Conservation (phyloP, 2,888 invertebrate species). For the Sympetrum striolatum region DNA sequence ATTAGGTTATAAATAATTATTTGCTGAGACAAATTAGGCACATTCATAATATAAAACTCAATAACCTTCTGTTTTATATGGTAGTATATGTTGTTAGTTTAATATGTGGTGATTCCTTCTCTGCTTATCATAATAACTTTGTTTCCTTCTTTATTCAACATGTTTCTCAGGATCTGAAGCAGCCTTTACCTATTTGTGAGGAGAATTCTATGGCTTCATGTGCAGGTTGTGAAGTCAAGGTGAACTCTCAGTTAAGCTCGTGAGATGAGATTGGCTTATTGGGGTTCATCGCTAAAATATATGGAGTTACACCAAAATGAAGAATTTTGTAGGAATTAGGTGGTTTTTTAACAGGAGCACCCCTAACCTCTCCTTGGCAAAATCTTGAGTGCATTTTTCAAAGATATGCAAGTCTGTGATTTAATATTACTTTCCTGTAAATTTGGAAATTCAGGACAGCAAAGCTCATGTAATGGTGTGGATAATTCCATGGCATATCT, state of each 20-base stretch:
- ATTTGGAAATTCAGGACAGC: not conserved
- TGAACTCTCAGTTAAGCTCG: not conserved
- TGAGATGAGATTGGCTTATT: not conserved
- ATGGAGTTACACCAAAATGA: conserved; percentile 8
- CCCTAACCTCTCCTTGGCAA: not conserved
- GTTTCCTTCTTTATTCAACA: too few species aligned
- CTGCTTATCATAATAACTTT: too few species aligned
- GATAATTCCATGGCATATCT: too few species aligned
- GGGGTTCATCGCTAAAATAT: not conserved
- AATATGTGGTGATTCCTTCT: too few species aligned
- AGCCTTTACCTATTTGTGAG: not conserved
- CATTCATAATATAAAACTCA: too few species aligned
- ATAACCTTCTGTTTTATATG: too few species aligned
- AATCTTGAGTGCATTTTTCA: not conserved
- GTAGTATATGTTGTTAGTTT: too few species aligned
- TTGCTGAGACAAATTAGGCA: too few species aligned
- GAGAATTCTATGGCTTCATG: conserved; percentile 1
- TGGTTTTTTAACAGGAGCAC: not conserved
- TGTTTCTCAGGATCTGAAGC: not conserved
- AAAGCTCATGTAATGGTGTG: too few species aligned
- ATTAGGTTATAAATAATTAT: too few species aligned
- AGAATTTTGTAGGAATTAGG: not conserved
- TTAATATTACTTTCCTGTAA: not conserved
- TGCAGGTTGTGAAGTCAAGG: not conserved
- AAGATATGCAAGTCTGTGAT: conserved; percentile 19